Evolutionary conservation across 2,888 invertebrate species (phyloP), one percentile per base, ranked within the genome.

Genomic region (Chromoteleia sp.): DNA sequence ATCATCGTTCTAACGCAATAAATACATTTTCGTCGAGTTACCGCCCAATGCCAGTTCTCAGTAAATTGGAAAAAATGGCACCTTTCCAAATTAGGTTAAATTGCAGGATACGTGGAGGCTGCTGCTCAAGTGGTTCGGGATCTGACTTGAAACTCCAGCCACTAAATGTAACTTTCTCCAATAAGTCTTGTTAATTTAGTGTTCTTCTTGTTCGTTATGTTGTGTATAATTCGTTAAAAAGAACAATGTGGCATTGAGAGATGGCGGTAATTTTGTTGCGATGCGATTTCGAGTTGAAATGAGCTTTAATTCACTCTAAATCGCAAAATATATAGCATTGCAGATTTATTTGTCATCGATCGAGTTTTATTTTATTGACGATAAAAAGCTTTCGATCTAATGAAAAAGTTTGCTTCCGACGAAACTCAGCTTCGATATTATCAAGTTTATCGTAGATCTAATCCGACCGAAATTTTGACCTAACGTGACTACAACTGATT

Each of bases 121-220:
- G 36, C 25, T 29, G 50, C 41, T 74, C 50, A 75, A 80, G 52
- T 75, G 65, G 63, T 65, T 63, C 54, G 54, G 19, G 65, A 58
- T 80, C 75, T 58, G 36, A 63, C 63, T 75, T 58, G 58, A 70
- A 80, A 71, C 75, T 65, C 58, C 41, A 36, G 54, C 63, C 61
- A 65, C 65, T 70, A 65, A 59, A 67, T 63, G 54, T 68, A 79
- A 80, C 75, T 80, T 80, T 80, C 70, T 56, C 70, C 75, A 65
- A 80, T 80, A 75, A 75, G 70, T 80, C 75, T 81, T 75, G 80
- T 71, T 81, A 81, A 81, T 81, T 81, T 81, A 75, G 58, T 75
- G 65, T 65, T 68, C 63, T 75, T 81, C 70, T 75, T 70, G 70
- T 81, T 81, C 71, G 75, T 81, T 71, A 71, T 75, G 65, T 65